Evolutionary conservation across 2,113 vertebrate genomes (phyloP), one percentile per base, ranked within the genome.

Genomic region (Chaetops frenatus): DNA sequence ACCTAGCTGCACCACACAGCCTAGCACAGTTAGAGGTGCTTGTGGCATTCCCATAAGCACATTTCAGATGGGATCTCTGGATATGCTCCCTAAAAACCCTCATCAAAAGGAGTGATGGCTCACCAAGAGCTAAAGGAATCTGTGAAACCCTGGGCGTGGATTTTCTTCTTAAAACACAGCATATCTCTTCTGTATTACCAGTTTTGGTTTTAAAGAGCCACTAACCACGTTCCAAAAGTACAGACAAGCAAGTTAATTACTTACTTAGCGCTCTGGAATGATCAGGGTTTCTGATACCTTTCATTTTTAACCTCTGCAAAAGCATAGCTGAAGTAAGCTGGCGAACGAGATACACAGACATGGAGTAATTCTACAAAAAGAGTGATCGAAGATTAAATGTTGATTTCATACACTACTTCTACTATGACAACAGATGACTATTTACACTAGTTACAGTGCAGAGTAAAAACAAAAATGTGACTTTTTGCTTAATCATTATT

Each of bases 241-340:
- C 11, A 90, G 64, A 40, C 5, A 53, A 21, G 42, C 18, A 84
- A 86, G 9, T 67, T 61, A 22, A 76, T 29, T 65, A 98, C 98
- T 98, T 98, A 99, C 99, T 99, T 60, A 99, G 97, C 25, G 99
- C 99, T 98, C 99, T 98, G 95, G 99, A 99, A 98, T 99, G 99
- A 97, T 99, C 99, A 9, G 99, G 98, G 94, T 99, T 99, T 94
- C 99, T 97, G 97, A 99, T 99, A 84, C 99, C 99, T 97, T 99
- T 99, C 98, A 99, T 98, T 97, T 98, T 98, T 86, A 99, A 98
- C 92, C 99, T 99, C 97, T 99, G 99, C 87, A 99, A 94, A 84
- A 99, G 98, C 97, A 99, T 98, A 5, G 99, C 98, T 15, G 99
- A 99, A 1, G 99, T 99, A 74, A 99, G 98, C 95, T 99, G 99